A percentile compares a stretch with the other conserved stretches of the same genome.
phyloP scores from a whole-genome alignment of 2,113 vertebrate genomes.

The Polypterus bichir region DNA sequence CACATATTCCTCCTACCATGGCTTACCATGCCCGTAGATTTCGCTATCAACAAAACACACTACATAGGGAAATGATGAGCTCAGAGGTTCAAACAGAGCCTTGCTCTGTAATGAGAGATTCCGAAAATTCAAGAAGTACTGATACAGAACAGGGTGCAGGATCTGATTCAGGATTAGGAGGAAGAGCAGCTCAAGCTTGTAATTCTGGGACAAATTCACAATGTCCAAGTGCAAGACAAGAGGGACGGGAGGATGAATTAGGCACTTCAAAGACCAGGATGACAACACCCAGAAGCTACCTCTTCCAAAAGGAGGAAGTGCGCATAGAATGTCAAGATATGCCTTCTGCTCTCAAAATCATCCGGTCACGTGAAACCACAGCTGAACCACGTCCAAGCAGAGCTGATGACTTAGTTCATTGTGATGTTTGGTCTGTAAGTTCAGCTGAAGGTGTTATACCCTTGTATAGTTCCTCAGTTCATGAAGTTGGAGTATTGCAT shows the following conservation, averaged over 20 bases:
- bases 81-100: slow-evolving; percentile 56
- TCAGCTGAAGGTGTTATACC: slow-evolving; percentile 19
- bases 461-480: slow-evolving; percentile 21
- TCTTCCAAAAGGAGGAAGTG: slow-evolving; percentile 48
- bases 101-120: not conserved
- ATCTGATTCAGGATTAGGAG: slow-evolving; percentile 27
- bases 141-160: not conserved
- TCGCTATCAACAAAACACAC: slow-evolving; percentile 39
- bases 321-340: slow-evolving; percentile 40
- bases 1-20: slow-evolving; percentile 46
- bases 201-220: not conserved
- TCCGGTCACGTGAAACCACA: slow-evolving; percentile 28
- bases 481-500: slow-evolving; percentile 13
- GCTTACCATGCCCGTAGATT: slow-evolving; percentile 45
- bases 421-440: slow-evolving; percentile 23
- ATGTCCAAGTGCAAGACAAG: not conserved
- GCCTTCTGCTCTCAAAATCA: slow-evolving; percentile 27
- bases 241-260: not conserved
- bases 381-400: slow-evolving; percentile 30
- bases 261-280: not conserved
- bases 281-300: slow-evolving; percentile 26
- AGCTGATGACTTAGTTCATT: slow-evolving; percentile 30
- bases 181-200: not conserved
- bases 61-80: slow-evolving; percentile 31
- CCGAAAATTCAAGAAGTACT: not conserved